Conservation (phyloP, 2,797 vertebrate genomes). For the Gymnodraco acuticeps region DNA sequence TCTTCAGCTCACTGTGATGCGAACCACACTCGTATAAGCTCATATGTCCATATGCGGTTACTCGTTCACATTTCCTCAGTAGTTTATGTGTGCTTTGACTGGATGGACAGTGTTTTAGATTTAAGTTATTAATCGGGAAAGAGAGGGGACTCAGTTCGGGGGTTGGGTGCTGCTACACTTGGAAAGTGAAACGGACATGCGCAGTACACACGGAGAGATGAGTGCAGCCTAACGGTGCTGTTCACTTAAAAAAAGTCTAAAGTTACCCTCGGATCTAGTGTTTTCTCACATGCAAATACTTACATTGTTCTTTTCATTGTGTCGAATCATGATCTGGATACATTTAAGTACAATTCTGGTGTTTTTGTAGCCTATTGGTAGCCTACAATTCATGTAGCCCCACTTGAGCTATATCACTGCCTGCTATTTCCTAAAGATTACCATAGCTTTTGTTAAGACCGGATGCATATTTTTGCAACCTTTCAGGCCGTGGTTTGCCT, state of each 20-base stretch:
- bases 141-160: conserved; percentile 55
- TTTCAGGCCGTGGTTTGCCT: not conserved
- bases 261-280: not conserved
- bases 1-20: conserved; percentile 22
- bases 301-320: not conserved
- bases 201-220: conserved; percentile 66
- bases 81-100: conserved; percentile 33
- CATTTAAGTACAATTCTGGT: fast-evolving
- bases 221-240: conserved; percentile 17
- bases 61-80: not conserved
- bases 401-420: conserved; percentile 1
- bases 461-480: not conserved
- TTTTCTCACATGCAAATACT: not conserved
- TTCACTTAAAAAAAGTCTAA: conserved; percentile 7
- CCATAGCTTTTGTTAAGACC: not conserved
- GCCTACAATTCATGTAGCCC: not conserved
- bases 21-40: not conserved
- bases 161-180: conserved; percentile 59
- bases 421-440: not conserved
- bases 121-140: conserved; percentile 59
- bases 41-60: not conserved
- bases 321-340: not conserved
- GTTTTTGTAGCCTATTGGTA: not conserved
- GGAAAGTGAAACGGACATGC: conserved; percentile 82
- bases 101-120: conserved; percentile 18